A percentile compares a stretch with the other conserved stretches of the same genome.
Conservation (phyloP, 2,113 vertebrate genomes). For the Phoxinus phoxinus region DNA sequence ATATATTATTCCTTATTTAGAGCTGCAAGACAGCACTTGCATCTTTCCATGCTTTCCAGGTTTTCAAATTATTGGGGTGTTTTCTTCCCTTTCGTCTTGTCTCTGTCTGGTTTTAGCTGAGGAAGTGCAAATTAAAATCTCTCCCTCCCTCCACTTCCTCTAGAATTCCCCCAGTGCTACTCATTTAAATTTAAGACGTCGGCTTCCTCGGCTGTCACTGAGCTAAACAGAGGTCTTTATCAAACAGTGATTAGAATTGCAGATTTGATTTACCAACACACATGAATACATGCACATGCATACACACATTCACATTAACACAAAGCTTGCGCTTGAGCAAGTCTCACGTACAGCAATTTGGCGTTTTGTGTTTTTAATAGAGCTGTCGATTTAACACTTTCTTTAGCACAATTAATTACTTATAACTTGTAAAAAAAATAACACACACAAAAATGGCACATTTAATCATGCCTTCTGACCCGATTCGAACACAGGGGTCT, state of each 20-base stretch:
- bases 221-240: slow-evolving; percentile 57
- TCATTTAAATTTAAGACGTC: slow-evolving; percentile 51
- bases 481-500: too few species aligned
- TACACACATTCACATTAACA: slow-evolving; percentile 21
- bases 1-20: not conserved
- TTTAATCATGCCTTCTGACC: not conserved
- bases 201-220: slow-evolving; percentile 43
- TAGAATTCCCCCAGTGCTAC: slow-evolving; percentile 26
- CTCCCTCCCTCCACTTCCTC: not conserved
- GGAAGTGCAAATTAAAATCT: slow-evolving; percentile 6
- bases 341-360: not conserved
- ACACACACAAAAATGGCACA: not conserved
- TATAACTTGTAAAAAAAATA: too few species aligned
- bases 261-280: slow-evolving; percentile 47
- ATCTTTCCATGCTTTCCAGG: not conserved
- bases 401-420: not conserved
- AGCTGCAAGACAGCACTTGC: not conserved
- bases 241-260: slow-evolving; percentile 54
- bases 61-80: not conserved
- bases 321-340: not conserved
- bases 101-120: not conserved
- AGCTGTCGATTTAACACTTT: not conserved
- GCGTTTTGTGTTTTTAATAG: not conserved
- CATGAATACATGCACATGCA: slow-evolving; percentile 5
- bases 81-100: not conserved